Evolutionary conservation across 2,888 invertebrate species (phyloP).

Genomic region (Heliconius ethilla): DNA sequence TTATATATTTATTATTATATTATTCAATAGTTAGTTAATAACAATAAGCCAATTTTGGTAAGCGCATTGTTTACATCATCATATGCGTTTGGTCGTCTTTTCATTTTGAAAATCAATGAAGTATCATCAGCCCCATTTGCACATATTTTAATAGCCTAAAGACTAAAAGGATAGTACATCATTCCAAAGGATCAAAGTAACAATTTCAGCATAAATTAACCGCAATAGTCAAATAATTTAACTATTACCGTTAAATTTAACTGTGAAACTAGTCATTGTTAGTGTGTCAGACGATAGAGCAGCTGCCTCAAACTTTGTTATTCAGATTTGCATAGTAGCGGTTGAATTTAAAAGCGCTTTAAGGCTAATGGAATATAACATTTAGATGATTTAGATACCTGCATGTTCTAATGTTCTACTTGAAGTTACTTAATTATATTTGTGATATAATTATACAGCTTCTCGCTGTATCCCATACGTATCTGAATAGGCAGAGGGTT

Average conservation of each 20-base stretch:
- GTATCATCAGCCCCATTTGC: neutral
- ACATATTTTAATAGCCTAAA: neutral
- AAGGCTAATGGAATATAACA: slow-evolving; percentile 37
- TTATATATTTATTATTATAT: too few relatives aligned
- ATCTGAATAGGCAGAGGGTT: too few relatives aligned
- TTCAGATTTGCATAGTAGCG: slow-evolving; percentile 40
- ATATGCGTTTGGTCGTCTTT: too few relatives aligned
- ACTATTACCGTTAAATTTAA: slow-evolving; percentile 21
- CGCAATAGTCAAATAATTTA: slow-evolving; percentile 20
- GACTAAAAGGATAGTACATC: neutral
- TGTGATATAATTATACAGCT: neutral
- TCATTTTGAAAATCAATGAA: neutral
- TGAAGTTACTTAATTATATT: neutral
- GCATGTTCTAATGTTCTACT: neutral
- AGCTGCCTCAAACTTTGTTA: slow-evolving; percentile 40
- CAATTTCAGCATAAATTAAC: slow-evolving; percentile 11
- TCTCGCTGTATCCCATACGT: too few relatives aligned
- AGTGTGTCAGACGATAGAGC: slow-evolving; percentile 40
- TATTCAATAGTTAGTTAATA: too few relatives aligned
- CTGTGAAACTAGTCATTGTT: slow-evolving; percentile 27
- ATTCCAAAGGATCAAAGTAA: neutral
- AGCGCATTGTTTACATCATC: too few relatives aligned
- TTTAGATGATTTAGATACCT: slow-evolving; percentile 10
- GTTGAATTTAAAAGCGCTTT: slow-evolving; percentile 36
- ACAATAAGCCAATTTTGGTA: too few relatives aligned